These are phyloP conservation scores for Zaprionus ghesquierei DNA, from an alignment of 1,140 invertebrate species.

Conservation along the genomic window DNA sequence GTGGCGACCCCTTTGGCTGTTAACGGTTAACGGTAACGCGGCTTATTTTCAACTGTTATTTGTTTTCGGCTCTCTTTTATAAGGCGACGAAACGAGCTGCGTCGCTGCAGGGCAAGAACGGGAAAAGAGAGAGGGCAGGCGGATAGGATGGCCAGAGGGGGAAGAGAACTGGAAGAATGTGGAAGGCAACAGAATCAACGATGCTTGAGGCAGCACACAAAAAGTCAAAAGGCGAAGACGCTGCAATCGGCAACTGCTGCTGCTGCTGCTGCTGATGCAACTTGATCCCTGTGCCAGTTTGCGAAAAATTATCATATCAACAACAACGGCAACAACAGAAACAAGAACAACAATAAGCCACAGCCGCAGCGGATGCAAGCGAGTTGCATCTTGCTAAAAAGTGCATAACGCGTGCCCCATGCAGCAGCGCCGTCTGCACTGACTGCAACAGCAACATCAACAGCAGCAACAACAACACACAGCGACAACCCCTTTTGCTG, in stretches of 20 bases:
- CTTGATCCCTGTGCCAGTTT: slow-evolving; percentile 42
- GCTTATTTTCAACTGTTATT: slow-evolving; percentile 45
- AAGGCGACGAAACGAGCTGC: slow-evolving; percentile 5
- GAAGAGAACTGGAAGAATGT: background rate
- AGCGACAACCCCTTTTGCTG: slow-evolving; percentile 20
- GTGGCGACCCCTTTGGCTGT: slow-evolving; percentile 34
- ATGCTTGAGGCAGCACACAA: background rate
- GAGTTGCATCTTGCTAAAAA: slow-evolving; percentile 16
- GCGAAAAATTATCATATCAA: slow-evolving; percentile 72
- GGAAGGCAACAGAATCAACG: background rate
- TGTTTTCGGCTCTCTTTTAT: slow-evolving; percentile 32
- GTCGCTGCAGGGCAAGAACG: background rate
- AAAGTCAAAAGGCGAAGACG: background rate
- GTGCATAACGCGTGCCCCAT: slow-evolving; percentile 22
- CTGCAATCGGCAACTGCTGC: slow-evolving; percentile 10
- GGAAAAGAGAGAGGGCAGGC: background rate
- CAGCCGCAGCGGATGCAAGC: background rate
- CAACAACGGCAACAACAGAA: slow-evolving; percentile 6
- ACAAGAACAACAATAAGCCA: background rate
- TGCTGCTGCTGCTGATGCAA: slow-evolving; percentile 20
- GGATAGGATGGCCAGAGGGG: too few relatives aligned
- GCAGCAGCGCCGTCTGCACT: background rate
- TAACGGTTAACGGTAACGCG: slow-evolving; percentile 64
- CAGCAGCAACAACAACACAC: background rate
- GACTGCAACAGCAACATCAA: background rate